A percentile compares a stretch with the other conserved stretches of the same genome.
These are phyloP conservation scores for Hozukius guyotensis DNA, from an alignment of 2,797 vertebrate species.

Conservation along the genomic window DNA sequence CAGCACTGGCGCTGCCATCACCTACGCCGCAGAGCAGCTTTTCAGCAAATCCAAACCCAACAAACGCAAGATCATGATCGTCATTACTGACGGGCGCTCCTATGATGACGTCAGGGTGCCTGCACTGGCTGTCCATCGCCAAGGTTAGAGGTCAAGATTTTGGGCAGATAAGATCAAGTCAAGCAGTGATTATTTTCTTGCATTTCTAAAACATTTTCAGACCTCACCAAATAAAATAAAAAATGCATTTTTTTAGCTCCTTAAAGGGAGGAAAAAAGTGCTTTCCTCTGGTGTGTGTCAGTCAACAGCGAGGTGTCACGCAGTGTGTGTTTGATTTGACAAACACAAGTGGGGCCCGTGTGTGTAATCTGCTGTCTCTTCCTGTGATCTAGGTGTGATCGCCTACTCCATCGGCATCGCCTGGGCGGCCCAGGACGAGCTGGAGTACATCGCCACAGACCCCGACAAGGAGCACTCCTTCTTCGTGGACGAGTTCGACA, in stretches of 20 bases:
- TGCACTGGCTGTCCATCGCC: constrained; percentile 88
- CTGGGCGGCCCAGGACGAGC: constrained; percentile 96
- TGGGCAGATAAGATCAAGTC: not conserved
- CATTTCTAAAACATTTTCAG: not conserved
- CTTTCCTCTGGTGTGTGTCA: not conserved
- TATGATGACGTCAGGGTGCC: constrained; percentile 93
- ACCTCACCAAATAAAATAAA: not conserved
- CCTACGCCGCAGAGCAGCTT: constrained; percentile 90
- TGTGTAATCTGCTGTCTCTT: constrained; percentile 25
- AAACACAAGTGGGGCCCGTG: not conserved
- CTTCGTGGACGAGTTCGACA: constrained; percentile 98
- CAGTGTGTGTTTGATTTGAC: constrained; percentile 24
- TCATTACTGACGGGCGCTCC: constrained; percentile 96
- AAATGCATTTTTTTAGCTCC: not conserved
- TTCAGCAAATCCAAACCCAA: constrained; percentile 97
- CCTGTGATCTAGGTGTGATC: constrained; percentile 87
- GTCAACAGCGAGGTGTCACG: constrained; percentile 16
- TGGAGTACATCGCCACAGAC: constrained; percentile 95
- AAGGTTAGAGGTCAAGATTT: constrained; percentile 83
- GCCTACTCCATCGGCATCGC: constrained; percentile 94
- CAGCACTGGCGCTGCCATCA: constrained; percentile 96
- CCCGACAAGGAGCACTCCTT: constrained; percentile 95
- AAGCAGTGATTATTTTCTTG: not conserved
- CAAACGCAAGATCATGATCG: constrained; percentile 97
- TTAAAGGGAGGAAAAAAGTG: not conserved